A percentile compares a stretch with the other conserved stretches of the same genome.
These are phyloP conservation scores for Pammene aurita DNA, from an alignment of 2,888 invertebrate genomes.

Conservation along the genomic window DNA sequence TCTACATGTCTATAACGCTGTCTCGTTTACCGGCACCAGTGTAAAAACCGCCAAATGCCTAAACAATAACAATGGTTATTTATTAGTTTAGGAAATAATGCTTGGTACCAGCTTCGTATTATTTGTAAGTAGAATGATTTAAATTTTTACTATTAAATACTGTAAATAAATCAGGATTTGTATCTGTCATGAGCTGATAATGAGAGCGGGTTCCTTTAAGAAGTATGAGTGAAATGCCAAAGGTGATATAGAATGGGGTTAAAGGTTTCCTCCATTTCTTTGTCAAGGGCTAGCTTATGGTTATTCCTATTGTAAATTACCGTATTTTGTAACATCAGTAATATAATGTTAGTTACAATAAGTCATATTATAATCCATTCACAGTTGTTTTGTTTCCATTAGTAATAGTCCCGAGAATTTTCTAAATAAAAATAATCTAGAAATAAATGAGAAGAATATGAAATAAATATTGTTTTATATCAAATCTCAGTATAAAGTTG, in stretches of 20 bases:
- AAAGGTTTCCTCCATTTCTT: slow-evolving; percentile 14
- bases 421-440: slow-evolving; percentile 35
- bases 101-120: not conserved
- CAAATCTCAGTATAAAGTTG: not conserved
- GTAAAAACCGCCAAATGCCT: too few species aligned
- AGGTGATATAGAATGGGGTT: not conserved
- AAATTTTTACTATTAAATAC: not conserved
- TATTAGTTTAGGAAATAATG: not conserved
- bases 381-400: slow-evolving; percentile 28
- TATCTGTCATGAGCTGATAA: not conserved
- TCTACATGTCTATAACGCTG: too few species aligned
- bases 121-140: not conserved
- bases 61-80: too few species aligned
- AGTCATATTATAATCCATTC: slow-evolving; percentile 33
- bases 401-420: slow-evolving; percentile 18
- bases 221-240: slow-evolving; percentile 16
- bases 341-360: slow-evolving; percentile 23
- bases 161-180: not conserved
- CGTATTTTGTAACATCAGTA: slow-evolving; percentile 38
- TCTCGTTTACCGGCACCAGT: too few species aligned
- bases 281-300: slow-evolving; percentile 20
- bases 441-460: slow-evolving; percentile 45
- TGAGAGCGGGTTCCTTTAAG: slow-evolving; percentile 8
- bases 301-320: slow-evolving; percentile 38
- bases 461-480: slow-evolving; percentile 4